Evolutionary conservation across 1,140 invertebrate genomes (phyloP).

Genomic region (Pissodes strobi): DNA sequence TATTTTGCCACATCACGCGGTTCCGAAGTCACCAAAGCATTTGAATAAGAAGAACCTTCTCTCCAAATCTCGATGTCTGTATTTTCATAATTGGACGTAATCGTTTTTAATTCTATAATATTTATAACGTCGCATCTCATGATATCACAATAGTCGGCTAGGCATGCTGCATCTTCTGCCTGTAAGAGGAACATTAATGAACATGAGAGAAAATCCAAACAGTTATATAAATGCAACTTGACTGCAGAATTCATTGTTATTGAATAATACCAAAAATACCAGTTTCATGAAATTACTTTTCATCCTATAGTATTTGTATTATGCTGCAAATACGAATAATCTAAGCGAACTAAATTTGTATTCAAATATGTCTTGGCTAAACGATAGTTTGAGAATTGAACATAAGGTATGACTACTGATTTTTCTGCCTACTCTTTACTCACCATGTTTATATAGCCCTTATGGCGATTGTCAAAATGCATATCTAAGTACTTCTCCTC

Average conservation of each 20-base stretch:
- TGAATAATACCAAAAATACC: too few species aligned
- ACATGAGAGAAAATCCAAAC: conserved; percentile 36
- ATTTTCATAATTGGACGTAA: conserved; percentile 62
- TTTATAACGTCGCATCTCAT: conserved; percentile 89
- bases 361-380: too few species aligned
- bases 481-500: conserved; percentile 85
- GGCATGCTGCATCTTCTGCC: conserved; percentile 87
- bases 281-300: too few species aligned
- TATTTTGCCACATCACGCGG: conserved; percentile 53
- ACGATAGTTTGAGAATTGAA: too few species aligned
- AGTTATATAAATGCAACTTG: too few species aligned
- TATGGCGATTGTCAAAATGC: conserved; percentile 90
- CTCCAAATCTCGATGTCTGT: conserved; percentile 79
- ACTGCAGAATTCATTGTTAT: too few species aligned
- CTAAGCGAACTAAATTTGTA: too few species aligned
- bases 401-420: too few species aligned
- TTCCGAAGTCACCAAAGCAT: conserved; percentile 66
- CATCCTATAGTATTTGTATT: too few species aligned
- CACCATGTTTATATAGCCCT: conserved; percentile 83
- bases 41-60: conserved; percentile 68
- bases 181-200: conserved; percentile 52
- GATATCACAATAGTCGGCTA: conserved; percentile 93
- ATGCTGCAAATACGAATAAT: too few species aligned
- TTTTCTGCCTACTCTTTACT: too few species aligned
- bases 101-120: conserved; percentile 68